phyloP scores from a whole-genome alignment of 2,113 vertebrate genomes.

The Phodopus roborovskii region DNA sequence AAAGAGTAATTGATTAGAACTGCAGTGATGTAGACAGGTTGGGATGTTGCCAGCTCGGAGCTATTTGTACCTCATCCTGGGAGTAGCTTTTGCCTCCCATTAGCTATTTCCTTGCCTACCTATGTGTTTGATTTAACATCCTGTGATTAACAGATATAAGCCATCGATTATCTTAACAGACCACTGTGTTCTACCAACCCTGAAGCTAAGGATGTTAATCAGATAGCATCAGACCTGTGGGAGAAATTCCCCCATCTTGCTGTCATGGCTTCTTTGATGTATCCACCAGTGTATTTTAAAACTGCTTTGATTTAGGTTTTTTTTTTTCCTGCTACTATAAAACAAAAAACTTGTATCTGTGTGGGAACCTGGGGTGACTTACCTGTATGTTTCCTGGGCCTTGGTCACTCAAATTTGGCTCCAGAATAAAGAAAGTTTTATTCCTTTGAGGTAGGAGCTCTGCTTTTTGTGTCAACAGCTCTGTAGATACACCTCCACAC shows the following conservation, averaged over 20 bases:
- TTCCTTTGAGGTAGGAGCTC: neutral
- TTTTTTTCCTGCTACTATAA: neutral
- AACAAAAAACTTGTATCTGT: neutral
- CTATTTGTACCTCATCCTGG: neutral
- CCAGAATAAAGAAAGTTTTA: neutral
- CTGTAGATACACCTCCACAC: neutral
- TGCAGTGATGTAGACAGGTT: neutral
- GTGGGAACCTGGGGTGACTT: neutral
- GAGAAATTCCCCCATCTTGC: neutral
- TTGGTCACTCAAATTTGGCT: neutral
- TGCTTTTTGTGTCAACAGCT: neutral
- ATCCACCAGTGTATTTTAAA: neutral
- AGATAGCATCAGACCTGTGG: neutral
- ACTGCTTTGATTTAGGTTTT: neutral
- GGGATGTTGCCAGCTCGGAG: neutral
- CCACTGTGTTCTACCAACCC: neutral
- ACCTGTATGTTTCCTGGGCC: neutral
- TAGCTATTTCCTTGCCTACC: neutral
- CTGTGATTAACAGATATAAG: neutral
- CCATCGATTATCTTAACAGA: neutral
- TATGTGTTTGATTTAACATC: neutral
- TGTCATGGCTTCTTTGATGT: neutral
- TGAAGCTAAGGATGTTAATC: neutral
- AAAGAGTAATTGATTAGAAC: neutral
- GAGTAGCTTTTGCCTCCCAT: neutral